A percentile compares a stretch with the other conserved stretches of the same genome.
These are phyloP conservation scores for Aselliscus stoliczkanus DNA, from an alignment of 2,797 vertebrate species.

Conservation along the genomic window DNA sequence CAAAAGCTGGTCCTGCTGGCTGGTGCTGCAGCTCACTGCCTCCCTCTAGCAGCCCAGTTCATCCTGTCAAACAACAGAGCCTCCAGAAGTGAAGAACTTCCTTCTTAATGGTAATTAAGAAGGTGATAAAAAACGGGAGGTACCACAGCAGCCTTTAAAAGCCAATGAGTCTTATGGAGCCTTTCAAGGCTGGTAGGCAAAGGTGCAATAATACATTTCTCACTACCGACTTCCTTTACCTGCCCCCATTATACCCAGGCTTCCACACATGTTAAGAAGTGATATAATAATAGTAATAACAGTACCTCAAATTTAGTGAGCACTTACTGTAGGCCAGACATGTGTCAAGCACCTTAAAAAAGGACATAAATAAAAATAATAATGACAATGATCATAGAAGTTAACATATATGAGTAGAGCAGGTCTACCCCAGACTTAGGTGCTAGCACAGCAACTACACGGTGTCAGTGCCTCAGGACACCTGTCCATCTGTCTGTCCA, in stretches of 20 bases:
- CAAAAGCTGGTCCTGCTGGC: neutral
- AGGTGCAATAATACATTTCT: neutral
- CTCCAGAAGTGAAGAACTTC: neutral
- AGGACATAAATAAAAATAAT: neutral
- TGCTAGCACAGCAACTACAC: rapidly evolving
- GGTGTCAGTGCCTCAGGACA: rapidly evolving
- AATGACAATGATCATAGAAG: neutral
- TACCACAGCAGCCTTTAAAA: neutral
- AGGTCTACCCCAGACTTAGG: neutral
- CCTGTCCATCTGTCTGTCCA: rapidly evolving
- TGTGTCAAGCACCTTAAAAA: neutral
- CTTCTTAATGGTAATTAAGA: neutral
- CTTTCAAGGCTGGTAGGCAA: neutral
- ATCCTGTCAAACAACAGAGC: neutral
- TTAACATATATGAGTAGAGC: neutral
- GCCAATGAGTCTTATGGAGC: neutral
- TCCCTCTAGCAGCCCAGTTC: neutral
- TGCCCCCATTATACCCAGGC: rapidly evolving
- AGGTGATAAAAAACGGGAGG: neutral
- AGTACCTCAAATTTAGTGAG: neutral
- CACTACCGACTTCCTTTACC: neutral
- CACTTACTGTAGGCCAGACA: neutral
- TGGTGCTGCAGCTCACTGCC: neutral
- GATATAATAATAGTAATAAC: rapidly evolving
- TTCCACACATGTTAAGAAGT: neutral